Base-by-base conservation (phyloP, 2,797 vertebrate genomes). In the Sebastes aleutianus region DNA sequence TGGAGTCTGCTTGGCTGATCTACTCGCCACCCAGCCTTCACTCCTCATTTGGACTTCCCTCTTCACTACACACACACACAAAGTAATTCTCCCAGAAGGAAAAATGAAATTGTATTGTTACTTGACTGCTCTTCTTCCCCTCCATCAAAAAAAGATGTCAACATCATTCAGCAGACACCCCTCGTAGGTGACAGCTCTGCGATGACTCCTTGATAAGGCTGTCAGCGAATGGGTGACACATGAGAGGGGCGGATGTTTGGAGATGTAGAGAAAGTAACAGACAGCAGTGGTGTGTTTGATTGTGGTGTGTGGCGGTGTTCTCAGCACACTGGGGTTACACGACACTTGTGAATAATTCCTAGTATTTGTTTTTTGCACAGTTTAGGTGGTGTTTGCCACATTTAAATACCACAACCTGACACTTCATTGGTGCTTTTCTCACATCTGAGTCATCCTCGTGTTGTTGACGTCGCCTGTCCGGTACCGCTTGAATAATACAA, bases 181-280 rank as follows among this genome's bases (percentile, higher is more conserved):
- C 8, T 79, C 71, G 14, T 53, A 7, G 61, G 50, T 78, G 89
- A 85, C 87, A 76, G 84, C 73, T 72, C 50, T 29, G 86, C 70
- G 82, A 88, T 86, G 86, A 80, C 68, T 79, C 66, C 80, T 75
- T 85, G 81, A 88, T 83, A 78, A 68, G 67, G 62, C 83, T 89
- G 87, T 88, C 87, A 81, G 66, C 34, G 13, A 56, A 56, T 3
- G 47, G 84, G 31, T 83, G 82, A 77, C 88, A 80, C 74, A 67
- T 59, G 67, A 76, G 81, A 74, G 57, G 34, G 6, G 14, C 2
- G 32, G 63, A 27, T 72, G 61, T 78, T 68, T 36, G 12, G 77
- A 62, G 64, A 66, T 27, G 71, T 59, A 68, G 14, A 31, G 76
- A 31, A 69, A 66, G 34, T 56, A 69, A 50, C 27, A 61, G 78